Evolutionary conservation across 1,140 invertebrate genomes (phyloP), one percentile per base, ranked within the genome.

Genomic region (Drosophila watanabei): DNA sequence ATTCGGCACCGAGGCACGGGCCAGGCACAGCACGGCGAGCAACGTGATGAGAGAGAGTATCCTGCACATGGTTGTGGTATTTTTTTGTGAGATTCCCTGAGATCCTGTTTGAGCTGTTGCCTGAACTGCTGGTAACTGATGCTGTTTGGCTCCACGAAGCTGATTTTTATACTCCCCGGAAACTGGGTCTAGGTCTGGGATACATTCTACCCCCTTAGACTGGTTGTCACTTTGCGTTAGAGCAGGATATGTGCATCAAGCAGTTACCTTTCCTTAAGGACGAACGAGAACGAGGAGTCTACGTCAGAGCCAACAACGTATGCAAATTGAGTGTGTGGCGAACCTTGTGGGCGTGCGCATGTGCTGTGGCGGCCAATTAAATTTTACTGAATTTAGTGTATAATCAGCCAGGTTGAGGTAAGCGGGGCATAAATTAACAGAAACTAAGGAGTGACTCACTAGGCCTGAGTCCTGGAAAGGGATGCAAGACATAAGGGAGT

Each of bases 171-270:
- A 57, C 37, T 11, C 35, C 1, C 14, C 35, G 35, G 20, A 57
- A 57, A 39, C 14, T 57, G 33, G 33, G 52, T 56, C 33, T 56
- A 56, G 20, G 52, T 57, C 54, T 57, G 35, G 35, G 35, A 57
- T 57, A 39, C 54, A 4, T 39, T n/a, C 30, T 7, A n/a, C 35
- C 54, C 14, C 14, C 54, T 24, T 24, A 57, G 20, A 57, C 54
- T 39, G 35, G 35, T 13, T 57, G 54, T 57, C 54, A 57, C 35
- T 37, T 57, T 3, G 54, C 20, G 14, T 57, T 57, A 57, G 5
- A 24, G 13, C 35, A 57, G 35, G 54, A 39, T 39, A 24, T 57
- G 54, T 39, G 54, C 54, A 57, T 7, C 9, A 39, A 39, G 54
- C 9, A 57, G 35, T 28, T 57, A 39, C 35, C 54, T 57, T 4